Percentiles rank a stretch among this genome's conserved stretches.
These are phyloP conservation scores for Chalcosyrphus nemorum DNA, from an alignment of 2,888 invertebrate genomes.

Conservation along the genomic window DNA sequence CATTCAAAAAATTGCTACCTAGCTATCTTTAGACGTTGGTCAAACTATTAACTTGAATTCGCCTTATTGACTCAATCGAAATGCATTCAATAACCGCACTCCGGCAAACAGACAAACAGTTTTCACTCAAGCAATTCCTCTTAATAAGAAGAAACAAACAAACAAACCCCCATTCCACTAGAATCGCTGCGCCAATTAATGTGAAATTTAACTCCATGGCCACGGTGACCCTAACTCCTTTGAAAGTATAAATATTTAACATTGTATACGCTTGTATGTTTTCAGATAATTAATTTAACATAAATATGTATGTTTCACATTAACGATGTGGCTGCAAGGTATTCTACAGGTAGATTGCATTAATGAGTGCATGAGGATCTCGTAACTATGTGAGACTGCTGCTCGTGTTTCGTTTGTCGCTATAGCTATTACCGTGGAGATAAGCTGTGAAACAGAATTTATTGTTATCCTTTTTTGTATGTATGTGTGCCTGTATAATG, in stretches of 20 bases:
- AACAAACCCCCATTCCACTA: too few species aligned
- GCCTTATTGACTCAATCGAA: too few species aligned
- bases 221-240: not conserved
- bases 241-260: conserved; percentile 35
- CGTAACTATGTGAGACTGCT: conserved; percentile 14
- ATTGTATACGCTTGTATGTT: not conserved
- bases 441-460: conserved; percentile 57
- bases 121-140: too few species aligned
- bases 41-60: too few species aligned
- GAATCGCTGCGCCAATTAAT: too few species aligned
- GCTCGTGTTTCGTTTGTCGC: not conserved
- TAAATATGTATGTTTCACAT: conserved; percentile 42
- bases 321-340: conserved; percentile 28
- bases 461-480: conserved; percentile 20
- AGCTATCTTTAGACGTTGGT: too few species aligned
- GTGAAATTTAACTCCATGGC: not conserved
- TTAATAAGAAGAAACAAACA: too few species aligned
- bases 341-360: conserved; percentile 53
- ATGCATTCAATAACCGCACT: too few species aligned
- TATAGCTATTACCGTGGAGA: conserved; percentile 37
- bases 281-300: conserved; percentile 59
- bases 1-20: too few species aligned
- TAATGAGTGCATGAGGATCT: conserved; percentile 33
- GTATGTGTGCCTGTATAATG: conserved; percentile 26
- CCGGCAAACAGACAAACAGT: too few species aligned